Conservation (phyloP, 2,888 invertebrate genomes). For the Caenorhabditis macrosperma region DNA sequence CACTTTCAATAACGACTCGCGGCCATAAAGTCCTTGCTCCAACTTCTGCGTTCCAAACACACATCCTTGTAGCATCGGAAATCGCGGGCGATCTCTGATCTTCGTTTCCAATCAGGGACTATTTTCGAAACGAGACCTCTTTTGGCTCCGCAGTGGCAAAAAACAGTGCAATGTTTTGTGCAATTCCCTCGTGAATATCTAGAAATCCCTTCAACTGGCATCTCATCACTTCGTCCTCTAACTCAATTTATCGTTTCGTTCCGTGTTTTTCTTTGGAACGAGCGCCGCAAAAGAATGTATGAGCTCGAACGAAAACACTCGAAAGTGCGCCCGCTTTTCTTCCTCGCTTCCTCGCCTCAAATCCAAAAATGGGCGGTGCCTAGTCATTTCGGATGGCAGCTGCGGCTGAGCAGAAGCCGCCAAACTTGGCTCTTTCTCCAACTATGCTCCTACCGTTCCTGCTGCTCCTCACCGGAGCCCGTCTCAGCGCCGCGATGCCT, state of each 20-base stretch:
- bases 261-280: slow-evolving; percentile 29
- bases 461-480: slow-evolving; percentile 14
- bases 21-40: no score
- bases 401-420: slow-evolving; percentile 22
- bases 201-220: background rate
- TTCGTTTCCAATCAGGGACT: background rate
- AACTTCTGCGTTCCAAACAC: no score
- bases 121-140: background rate
- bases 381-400: slow-evolving; percentile 5
- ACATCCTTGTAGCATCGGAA: no score
- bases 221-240: slow-evolving; percentile 15
- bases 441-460: slow-evolving; percentile 32
- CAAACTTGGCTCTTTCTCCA: slow-evolving; percentile 26
- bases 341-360: slow-evolving; percentile 24
- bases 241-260: slow-evolving; percentile 32
- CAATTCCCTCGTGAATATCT: background rate
- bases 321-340: slow-evolving; percentile 33
- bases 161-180: background rate
- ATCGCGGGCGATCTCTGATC: no score
- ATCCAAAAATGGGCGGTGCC: slow-evolving; percentile 52
- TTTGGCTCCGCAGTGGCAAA: background rate
- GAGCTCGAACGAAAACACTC: slow-evolving; percentile 40
- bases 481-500: slow-evolving; percentile 33
- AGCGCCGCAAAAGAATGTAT: slow-evolving; percentile 16
- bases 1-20: no score